Base-by-base conservation (phyloP, 2,888 invertebrate genomes). In the Allygus modestus region DNA sequence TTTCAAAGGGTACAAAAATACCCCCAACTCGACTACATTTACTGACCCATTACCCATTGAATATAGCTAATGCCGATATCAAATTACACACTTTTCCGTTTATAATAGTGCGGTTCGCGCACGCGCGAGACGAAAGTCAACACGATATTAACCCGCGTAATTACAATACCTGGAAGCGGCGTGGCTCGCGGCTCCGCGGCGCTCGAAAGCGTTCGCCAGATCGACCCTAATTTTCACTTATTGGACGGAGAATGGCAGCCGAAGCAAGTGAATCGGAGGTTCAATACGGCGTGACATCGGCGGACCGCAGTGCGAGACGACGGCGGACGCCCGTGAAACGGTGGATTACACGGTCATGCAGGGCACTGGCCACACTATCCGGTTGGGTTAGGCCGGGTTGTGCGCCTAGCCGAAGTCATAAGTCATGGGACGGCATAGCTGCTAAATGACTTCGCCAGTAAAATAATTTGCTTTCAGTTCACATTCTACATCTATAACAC, bases 141-240 rank as follows among this genome's bases (percentile, higher is more conserved):
- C 31, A 69, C 31, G 28, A 1, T 61, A 31, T 41, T 71, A 41
- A 41, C 71, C 69, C 69, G 41, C 41, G 31, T 41, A 33, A 41
- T 71, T 20, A 69, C 37, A 23, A 23, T 41, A 41, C 71, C 31
- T 31, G 33, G 69, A 69, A 69, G 69, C 33, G 33, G n/a, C 69
- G 11, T 5, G 23, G 65, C 28, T n/a, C 58, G 5, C 20, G 23
- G 58, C 58, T 11, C 0, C 11, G n/a, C 46, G 46, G 46, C 46
- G 54, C 15, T 69, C 33, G 37, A 71, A 71, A 71, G 71, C 71
- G 33, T 33, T 28, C 28, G 11, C 15, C 2, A 7, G 12, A 9
- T 31, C 37, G 71, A 41, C 37, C 37, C 37, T 71, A 71, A 71
- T 71, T 71, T 71, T 71, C 71, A 71, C 41, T 71, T 71, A 71